These are phyloP conservation scores for Eumacrocentrus americanus DNA, from an alignment of 2,888 invertebrate genomes.

Conservation along the genomic window DNA sequence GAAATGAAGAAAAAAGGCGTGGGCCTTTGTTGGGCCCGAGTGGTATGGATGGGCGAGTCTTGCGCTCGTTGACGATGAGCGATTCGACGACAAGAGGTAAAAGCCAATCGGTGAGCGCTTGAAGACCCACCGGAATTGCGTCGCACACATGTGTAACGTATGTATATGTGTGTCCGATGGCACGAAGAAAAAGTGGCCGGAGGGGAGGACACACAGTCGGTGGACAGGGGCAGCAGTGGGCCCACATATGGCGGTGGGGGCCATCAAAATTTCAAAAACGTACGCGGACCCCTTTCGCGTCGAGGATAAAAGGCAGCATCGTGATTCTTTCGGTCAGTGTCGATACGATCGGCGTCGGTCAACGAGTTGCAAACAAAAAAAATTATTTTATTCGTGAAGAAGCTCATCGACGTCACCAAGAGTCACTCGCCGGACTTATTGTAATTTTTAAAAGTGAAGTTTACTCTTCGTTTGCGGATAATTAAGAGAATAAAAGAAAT, in stretches of 20 bases:
- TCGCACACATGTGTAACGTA: neutral
- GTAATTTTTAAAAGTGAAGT: constrained; percentile 8
- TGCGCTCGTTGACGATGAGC: constrained; percentile 6
- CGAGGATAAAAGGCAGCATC: constrained; percentile 62
- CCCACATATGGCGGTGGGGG: constrained; percentile 50
- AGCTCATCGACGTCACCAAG: no score
- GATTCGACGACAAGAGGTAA: constrained; percentile 18
- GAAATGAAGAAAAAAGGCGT: constrained; percentile 34
- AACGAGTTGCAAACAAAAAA: constrained; percentile 42
- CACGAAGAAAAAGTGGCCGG: constrained; percentile 27
- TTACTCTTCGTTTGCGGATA: constrained; percentile 2
- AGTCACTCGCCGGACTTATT: no score
- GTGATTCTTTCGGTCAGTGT: constrained; percentile 61
- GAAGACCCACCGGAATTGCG: neutral
- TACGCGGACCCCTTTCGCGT: constrained; percentile 62
- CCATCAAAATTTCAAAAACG: constrained; percentile 63
- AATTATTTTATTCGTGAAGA: neutral
- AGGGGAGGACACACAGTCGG: constrained; percentile 31
- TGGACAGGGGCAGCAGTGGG: constrained; percentile 22
- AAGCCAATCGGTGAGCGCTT: neutral
- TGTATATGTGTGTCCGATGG: neutral
- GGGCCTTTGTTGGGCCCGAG: neutral
- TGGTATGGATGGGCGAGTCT: neutral
- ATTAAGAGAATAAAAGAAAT: constrained; percentile 21
- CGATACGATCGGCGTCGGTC: constrained; percentile 60